phyloP scores from a whole-genome alignment of 2,888 invertebrate genomes.

The Nezara viridula region DNA sequence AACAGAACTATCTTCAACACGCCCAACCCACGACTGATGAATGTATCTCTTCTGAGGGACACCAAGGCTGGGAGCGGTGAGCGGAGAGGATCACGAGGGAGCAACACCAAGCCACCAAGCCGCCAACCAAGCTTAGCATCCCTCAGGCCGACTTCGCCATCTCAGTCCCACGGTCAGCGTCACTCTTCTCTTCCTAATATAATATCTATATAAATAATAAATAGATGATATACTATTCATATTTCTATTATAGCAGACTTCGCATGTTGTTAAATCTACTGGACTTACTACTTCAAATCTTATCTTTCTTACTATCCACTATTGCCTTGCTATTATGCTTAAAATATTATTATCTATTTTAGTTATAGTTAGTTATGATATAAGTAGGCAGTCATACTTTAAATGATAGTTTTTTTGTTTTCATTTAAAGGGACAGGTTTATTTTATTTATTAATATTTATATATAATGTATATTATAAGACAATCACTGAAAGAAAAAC shows the following conservation, averaged over 20 bases:
- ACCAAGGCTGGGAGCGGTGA: slow-evolving; percentile 84
- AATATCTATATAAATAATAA: not conserved
- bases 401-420: not conserved
- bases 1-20: slow-evolving; percentile 95
- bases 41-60: slow-evolving; percentile 86
- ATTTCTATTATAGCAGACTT: not conserved
- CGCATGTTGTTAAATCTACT: not conserved
- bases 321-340: not conserved
- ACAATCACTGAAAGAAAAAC: not conserved
- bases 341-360: not conserved
- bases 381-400: not conserved
- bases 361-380: not conserved
- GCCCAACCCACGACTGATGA: slow-evolving; percentile 93
- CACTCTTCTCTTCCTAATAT: slow-evolving; percentile 29
- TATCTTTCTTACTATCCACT: not conserved
- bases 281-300: not conserved
- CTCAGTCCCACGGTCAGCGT: slow-evolving; percentile 74
- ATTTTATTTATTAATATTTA: not conserved
- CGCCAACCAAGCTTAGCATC: slow-evolving; percentile 89
- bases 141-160: slow-evolving; percentile 84
- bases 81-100: slow-evolving; percentile 83
- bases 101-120: slow-evolving; percentile 84
- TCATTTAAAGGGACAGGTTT: not conserved
- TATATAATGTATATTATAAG: not conserved
- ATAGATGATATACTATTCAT: not conserved